Percentiles rank a stretch among this genome's conserved stretches.
Evolutionary conservation across 2,797 vertebrate species (phyloP).

Genomic region (Myotis pilosus): DNA sequence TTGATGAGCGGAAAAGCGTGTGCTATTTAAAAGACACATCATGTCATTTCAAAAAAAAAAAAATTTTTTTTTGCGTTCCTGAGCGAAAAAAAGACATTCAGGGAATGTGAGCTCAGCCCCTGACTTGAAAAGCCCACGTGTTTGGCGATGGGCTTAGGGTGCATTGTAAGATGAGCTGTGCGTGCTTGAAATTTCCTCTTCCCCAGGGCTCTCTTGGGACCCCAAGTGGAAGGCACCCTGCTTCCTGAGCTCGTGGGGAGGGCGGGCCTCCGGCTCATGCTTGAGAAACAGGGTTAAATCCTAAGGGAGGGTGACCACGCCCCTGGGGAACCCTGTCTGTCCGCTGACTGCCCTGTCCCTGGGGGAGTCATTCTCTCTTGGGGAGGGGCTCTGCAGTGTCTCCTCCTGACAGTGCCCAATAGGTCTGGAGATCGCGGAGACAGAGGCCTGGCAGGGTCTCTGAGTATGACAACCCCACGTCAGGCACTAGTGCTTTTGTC

Average conservation of each 20-base stretch:
- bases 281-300: neutral
- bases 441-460: rapidly evolving
- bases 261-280: rapidly evolving
- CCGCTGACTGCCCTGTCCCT: neutral
- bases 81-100: neutral
- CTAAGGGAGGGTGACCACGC: neutral
- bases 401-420: rapidly evolving
- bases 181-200: rapidly evolving
- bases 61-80: neutral
- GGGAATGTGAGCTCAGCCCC: neutral
- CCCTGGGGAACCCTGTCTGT: neutral
- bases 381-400: neutral
- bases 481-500: neutral
- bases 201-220: neutral
- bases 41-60: neutral
- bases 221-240: neutral
- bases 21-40: slow-evolving; percentile 52
- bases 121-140: neutral
- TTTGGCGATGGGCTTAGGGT: neutral
- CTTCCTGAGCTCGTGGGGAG: neutral
- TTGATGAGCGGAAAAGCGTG: slow-evolving; percentile 55
- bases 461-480: no score
- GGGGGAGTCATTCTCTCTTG: neutral
- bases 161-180: neutral
- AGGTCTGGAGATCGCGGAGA: rapidly evolving